Base-by-base conservation (phyloP, 2,113 vertebrate genomes). In the Bubalus kerabau region DNA sequence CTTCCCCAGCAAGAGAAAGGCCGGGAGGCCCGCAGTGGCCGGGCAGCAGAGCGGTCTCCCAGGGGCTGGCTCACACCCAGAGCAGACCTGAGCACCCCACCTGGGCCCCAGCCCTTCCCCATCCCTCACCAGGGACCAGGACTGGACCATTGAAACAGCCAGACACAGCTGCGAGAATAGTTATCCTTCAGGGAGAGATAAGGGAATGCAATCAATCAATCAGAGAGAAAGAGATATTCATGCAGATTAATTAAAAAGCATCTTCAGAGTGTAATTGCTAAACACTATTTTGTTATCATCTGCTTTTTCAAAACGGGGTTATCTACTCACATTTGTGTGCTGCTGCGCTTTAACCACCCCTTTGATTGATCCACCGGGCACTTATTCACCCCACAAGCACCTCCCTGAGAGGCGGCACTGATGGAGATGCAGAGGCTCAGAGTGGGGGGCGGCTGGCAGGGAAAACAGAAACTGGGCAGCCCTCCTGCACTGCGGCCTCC, bases 351-450 rank as follows among this genome's bases (percentile, higher is more conserved):
- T 8, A 40, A 19, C 64, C 56, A 3, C 14, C 26, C 15, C 56
- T 59, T 28, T 43, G 26, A 30, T 12, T 7, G 48, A 71, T 26
- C 23, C 23, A 26, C 32, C 48, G 3, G 3, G 50, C 48, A 1
- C 26, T 36, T 28, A 26, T 19, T 52, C 48, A 7, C 16, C 24
- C 62, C 15, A 54, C 50, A 40, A 19, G 36, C 24, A 0, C 50
- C 50, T 43, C 24, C 1, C 50, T 54, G 24, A 17, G 32, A 17
- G 9, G 48, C 1, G 0, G 62, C 15, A 0, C 13, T 5, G 30
- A 7, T 1, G 24, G 15, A 43, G 52, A 23, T 1, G 3, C 24
- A 8, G 48, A 16, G 50, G 26, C 92, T 17, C 6, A 5, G 40
- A 57, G 89, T 7, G 13, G 7, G 67, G 12, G 6, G 32, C 3